Evolutionary conservation across 2,113 vertebrate species (phyloP).

Genomic region (Microtus pennsylvanicus): DNA sequence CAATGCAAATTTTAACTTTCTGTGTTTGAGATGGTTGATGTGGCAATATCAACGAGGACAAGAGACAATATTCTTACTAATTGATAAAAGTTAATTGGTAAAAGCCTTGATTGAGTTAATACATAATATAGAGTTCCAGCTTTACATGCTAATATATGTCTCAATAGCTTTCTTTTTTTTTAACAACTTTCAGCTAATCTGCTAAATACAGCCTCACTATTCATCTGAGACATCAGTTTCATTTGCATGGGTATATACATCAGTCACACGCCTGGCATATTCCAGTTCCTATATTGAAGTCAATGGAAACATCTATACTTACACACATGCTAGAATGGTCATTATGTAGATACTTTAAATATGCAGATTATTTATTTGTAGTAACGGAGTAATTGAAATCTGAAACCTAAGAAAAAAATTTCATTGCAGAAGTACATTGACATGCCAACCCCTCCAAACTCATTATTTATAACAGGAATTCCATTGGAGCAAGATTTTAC

Average conservation of each 20-base stretch:
- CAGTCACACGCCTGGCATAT: not conserved
- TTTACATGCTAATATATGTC: not conserved
- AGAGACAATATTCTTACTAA: not conserved
- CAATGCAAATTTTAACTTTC: not conserved
- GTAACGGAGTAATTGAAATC: not conserved
- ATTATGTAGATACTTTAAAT: not conserved
- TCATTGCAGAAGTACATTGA: not conserved
- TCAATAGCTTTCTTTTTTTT: not conserved
- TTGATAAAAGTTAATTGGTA: conserved; percentile 4
- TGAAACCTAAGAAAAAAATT: not conserved
- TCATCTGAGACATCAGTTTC: not conserved
- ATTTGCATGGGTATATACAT: not conserved
- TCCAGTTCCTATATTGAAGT: not conserved
- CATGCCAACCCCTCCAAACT: not conserved
- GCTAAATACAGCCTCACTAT: not conserved
- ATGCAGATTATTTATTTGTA: not conserved
- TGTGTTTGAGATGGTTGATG: not conserved
- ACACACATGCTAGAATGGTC: not conserved
- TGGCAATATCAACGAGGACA: not conserved
- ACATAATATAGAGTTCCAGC: conserved; percentile 25
- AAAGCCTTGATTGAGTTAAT: not conserved
- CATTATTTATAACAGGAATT: not conserved
- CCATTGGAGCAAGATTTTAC: not conserved
- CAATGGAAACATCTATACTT: not conserved
- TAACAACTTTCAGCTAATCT: not conserved